phyloP scores from a whole-genome alignment of 2,113 vertebrate genomes.

The Scophthalmus maximus region DNA sequence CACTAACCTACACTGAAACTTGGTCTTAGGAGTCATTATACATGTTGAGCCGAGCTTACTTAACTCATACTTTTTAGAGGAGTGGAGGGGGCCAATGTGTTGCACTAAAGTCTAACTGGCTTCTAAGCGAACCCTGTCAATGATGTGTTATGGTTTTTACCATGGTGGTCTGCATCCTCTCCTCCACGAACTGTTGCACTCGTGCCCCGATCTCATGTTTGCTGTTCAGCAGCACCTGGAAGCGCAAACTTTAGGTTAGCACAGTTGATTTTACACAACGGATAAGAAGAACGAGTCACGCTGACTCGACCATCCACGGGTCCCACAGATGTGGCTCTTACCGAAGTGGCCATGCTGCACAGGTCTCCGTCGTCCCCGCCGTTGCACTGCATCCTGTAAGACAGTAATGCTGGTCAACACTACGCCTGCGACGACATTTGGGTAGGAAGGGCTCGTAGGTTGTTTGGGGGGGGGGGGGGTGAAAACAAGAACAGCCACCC shows the following conservation, averaged over 20 bases:
- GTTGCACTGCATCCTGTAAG: conserved; percentile 51
- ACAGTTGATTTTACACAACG: neutral
- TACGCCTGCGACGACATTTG: too few relatives aligned
- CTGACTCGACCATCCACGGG: neutral
- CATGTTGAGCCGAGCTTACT: neutral
- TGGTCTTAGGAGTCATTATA: too few relatives aligned
- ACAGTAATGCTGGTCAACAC: neutral
- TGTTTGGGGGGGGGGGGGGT: too few relatives aligned
- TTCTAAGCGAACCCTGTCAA: neutral
- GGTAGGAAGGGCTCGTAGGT: too few relatives aligned
- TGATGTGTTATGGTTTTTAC: conserved; percentile 78
- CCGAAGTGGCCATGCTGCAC: conserved; percentile 59
- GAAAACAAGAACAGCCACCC: neutral
- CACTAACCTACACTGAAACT: too few relatives aligned
- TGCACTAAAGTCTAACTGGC: too few relatives aligned
- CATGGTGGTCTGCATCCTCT: conserved; percentile 90
- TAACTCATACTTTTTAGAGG: too few relatives aligned
- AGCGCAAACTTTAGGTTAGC: conserved; percentile 1
- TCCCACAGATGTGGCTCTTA: conserved; percentile 44
- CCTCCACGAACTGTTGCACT: conserved; percentile 87
- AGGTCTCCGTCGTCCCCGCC: conserved; percentile 24
- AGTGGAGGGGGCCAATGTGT: too few relatives aligned
- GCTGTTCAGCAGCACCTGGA: conserved; percentile 59
- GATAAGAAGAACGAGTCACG: neutral
- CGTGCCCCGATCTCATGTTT: conserved; percentile 73